These are phyloP conservation scores for Sciurus vulgaris DNA, from an alignment of 2,797 vertebrate species.

Conservation along the genomic window DNA sequence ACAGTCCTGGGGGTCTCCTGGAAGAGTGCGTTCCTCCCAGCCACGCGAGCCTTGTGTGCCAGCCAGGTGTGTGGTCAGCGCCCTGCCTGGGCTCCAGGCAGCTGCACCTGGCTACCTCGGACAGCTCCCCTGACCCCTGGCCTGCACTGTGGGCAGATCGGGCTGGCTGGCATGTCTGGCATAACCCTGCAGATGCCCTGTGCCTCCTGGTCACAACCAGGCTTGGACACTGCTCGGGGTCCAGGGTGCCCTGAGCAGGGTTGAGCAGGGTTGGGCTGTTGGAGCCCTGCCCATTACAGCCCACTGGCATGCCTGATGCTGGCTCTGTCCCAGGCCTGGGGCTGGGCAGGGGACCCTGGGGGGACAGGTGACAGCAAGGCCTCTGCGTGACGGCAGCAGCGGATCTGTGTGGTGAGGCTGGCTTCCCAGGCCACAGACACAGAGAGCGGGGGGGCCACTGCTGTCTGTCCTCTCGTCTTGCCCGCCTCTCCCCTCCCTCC, in stretches of 20 bases:
- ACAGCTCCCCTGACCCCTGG: background rate
- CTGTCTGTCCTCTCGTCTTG: too few species aligned
- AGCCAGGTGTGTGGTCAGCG: rapidly evolving
- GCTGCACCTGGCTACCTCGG: background rate
- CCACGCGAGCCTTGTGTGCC: rapidly evolving
- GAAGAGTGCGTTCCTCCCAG: too few species aligned
- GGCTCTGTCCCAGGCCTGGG: rapidly evolving
- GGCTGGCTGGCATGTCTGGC: rapidly evolving
- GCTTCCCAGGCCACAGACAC: rapidly evolving
- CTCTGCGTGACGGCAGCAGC: background rate
- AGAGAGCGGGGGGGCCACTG: too few species aligned
- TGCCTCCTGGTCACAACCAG: rapidly evolving
- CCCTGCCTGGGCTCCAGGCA: background rate
- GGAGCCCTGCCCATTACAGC: rapidly evolving
- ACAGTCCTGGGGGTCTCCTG: rapidly evolving
- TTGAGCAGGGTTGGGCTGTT: rapidly evolving
- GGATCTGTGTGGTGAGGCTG: rapidly evolving
- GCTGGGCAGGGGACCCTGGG: background rate
- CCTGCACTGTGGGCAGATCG: background rate
- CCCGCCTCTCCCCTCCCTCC: background rate
- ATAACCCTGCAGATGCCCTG: background rate
- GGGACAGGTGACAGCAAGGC: background rate
- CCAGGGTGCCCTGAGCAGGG: background rate
- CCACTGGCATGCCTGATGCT: background rate
- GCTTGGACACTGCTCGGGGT: rapidly evolving